phyloP scores from a whole-genome alignment of 2,113 vertebrate species.

The Laticauda colubrina region DNA sequence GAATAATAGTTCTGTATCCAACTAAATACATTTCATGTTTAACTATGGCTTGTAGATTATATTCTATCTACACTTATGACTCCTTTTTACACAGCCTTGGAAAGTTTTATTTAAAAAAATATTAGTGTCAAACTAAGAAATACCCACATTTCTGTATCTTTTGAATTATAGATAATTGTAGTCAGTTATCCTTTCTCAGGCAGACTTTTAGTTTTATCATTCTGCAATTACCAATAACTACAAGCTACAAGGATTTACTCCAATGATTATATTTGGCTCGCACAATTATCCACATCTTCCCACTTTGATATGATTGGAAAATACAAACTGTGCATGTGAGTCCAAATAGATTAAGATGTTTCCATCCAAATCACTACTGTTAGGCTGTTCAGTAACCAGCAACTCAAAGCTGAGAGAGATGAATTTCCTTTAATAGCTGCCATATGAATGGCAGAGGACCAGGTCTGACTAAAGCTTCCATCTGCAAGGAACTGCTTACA shows the following conservation, averaged over 20 bases:
- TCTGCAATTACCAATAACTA: not conserved
- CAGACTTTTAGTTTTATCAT: not conserved
- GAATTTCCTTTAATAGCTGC: not conserved
- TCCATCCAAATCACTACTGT: not conserved
- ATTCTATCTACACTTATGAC: not conserved
- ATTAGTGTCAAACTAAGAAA: not conserved
- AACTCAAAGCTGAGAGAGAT: not conserved
- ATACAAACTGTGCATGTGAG: not conserved
- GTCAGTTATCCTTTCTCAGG: not conserved
- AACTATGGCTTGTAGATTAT: not conserved
- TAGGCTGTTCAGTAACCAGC: not conserved
- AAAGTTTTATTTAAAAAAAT: not conserved
- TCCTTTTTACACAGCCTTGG: not conserved
- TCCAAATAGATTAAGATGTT: not conserved
- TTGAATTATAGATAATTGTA: not conserved
- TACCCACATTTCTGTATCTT: not conserved
- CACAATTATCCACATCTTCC: not conserved
- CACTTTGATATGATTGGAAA: not conserved
- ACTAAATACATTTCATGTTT: not conserved
- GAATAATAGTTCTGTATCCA: not conserved
- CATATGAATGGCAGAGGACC: not conserved
- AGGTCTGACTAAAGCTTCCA: not conserved
- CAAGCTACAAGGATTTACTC: not conserved
- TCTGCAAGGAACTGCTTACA: not conserved
- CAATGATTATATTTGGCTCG: not conserved